Conservation (phyloP, 2,888 invertebrate genomes). For the Brenthis ino region DNA sequence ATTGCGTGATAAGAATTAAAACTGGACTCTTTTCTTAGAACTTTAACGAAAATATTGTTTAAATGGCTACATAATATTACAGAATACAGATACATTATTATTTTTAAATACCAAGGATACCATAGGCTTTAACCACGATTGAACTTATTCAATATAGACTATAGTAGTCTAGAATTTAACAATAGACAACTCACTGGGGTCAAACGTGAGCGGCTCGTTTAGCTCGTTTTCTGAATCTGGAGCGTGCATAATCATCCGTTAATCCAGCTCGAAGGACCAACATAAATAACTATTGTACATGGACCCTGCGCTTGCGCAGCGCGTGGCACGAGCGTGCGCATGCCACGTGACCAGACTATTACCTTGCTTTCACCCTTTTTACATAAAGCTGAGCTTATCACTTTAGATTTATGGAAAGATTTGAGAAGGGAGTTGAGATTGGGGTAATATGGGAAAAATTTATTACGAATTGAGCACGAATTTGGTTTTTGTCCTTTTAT, state of each 20-base stretch:
- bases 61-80: too few relatives aligned
- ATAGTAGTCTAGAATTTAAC: conserved; percentile 43
- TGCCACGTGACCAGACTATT: conserved; percentile 73
- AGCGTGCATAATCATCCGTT: conserved; percentile 79
- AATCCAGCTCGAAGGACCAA: conserved; percentile 70
- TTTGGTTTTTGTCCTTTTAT: not conserved
- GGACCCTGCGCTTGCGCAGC: conserved; percentile 57
- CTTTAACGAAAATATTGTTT: not conserved
- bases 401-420: conserved; percentile 39
- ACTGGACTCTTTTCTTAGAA: not conserved
- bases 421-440: not conserved
- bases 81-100: too few relatives aligned
- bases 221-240: conserved; percentile 73
- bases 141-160: conserved; percentile 10
- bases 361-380: conserved; percentile 69
- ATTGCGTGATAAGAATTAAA: conserved; percentile 17
- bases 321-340: conserved; percentile 74
- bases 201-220: conserved; percentile 63
- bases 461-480: not conserved
- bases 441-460: not conserved
- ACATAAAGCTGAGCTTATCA: conserved; percentile 50
- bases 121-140: not conserved
- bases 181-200: conserved; percentile 53
- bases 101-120: not conserved
- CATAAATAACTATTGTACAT: conserved; percentile 58